Conservation (phyloP, 2,113 vertebrate species). For the Zosterops borbonicus region DNA sequence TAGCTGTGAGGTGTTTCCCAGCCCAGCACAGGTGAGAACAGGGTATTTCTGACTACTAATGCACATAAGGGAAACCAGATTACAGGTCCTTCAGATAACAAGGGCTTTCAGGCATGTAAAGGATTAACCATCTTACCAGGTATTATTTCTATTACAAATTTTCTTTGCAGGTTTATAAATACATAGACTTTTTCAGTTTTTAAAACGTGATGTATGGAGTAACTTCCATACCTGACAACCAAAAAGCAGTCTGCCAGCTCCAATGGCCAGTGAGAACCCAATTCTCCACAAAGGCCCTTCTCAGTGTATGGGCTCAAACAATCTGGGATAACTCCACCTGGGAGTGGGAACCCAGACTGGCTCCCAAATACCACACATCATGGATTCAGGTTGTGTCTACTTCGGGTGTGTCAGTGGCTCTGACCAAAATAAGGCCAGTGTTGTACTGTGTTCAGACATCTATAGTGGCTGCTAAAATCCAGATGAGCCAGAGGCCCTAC, state of each 20-base stretch:
- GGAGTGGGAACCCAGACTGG: not conserved
- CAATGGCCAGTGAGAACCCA: not conserved
- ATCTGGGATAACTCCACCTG: not conserved
- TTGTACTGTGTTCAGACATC: not conserved
- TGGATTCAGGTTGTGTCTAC: not conserved
- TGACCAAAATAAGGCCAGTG: not conserved
- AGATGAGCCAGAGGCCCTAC: not conserved
- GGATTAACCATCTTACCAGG: not conserved
- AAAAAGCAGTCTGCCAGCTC: not conserved
- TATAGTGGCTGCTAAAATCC: not conserved
- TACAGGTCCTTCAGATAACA: not conserved
- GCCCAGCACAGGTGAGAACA: not conserved
- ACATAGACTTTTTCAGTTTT: not conserved
- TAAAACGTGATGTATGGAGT: not conserved
- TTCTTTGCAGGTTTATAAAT: not conserved
- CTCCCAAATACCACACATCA: not conserved
- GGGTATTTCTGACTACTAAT: not conserved
- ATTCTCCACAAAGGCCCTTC: not conserved
- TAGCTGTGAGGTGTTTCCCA: not conserved
- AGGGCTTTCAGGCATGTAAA: not conserved
- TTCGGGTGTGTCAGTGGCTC: not conserved
- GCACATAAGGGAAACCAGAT: not conserved
- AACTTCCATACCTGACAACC: not conserved
- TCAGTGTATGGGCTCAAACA: not conserved
- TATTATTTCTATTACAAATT: not conserved